phyloP scores from a whole-genome alignment of 2,888 invertebrate species.

The Caenorhabditis angaria region DNA sequence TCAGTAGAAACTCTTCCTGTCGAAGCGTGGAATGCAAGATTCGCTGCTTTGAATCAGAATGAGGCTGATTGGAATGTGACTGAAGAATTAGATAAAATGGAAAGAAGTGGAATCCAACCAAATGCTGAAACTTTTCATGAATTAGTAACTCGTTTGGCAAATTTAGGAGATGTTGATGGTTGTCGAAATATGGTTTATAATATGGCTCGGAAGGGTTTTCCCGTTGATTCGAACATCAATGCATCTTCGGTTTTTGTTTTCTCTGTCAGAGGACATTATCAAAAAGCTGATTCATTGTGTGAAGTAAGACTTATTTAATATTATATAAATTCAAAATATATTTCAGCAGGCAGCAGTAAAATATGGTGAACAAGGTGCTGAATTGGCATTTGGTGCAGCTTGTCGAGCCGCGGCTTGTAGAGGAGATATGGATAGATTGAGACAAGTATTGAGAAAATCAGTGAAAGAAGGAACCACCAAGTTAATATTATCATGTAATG shows the following conservation, averaged over 20 bases:
- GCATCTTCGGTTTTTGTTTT: constrained; percentile 49
- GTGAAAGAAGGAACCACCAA: constrained; percentile 27
- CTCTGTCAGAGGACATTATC: constrained; percentile 44
- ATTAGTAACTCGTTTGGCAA: constrained; percentile 29
- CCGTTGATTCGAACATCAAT: constrained; percentile 46
- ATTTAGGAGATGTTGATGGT: constrained; percentile 41
- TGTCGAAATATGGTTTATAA: constrained; percentile 46
- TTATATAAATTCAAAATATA: background rate
- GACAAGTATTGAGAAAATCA: constrained; percentile 43
- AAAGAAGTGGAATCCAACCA: constrained; percentile 33
- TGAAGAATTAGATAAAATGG: constrained; percentile 36
- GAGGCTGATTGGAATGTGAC: constrained; percentile 39
- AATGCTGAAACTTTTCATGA: constrained; percentile 40
- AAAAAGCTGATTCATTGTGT: constrained; percentile 51
- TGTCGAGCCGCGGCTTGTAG: constrained; percentile 49
- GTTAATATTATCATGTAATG: constrained; percentile 31
- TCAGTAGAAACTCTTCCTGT: constrained; percentile 40
- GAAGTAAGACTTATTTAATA: constrained; percentile 35
- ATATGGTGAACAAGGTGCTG: constrained; percentile 33
- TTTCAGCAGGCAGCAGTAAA: constrained; percentile 47
- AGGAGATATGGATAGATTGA: constrained; percentile 46
- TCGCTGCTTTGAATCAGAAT: constrained; percentile 53
- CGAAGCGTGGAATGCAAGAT: constrained; percentile 38
- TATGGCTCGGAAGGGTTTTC: constrained; percentile 53
- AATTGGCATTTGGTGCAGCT: constrained; percentile 48